A percentile compares a stretch with the other conserved stretches of the same genome.
phyloP scores from a whole-genome alignment of 64 coral and sea anemone genomes.

The Dendronephthya gigantea region DNA sequence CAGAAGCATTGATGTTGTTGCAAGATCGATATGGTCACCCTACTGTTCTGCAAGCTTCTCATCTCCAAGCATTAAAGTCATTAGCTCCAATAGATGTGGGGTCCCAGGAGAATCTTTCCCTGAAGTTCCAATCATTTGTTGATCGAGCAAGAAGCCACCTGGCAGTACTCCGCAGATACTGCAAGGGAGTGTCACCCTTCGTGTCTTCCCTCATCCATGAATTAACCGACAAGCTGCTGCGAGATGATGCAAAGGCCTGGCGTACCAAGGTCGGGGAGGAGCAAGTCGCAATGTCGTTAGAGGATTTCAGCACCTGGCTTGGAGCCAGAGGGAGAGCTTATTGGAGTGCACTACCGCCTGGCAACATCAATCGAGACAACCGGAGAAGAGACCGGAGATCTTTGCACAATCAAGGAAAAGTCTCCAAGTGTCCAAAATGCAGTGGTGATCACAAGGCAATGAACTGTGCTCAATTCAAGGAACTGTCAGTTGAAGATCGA shows the following conservation, averaged over 20 bases:
- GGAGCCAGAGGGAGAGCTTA: not conserved
- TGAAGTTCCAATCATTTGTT: not conserved
- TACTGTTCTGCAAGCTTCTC: not conserved
- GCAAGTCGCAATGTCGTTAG: not conserved
- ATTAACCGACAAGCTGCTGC: not conserved
- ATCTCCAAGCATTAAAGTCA: not conserved
- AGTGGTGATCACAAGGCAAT: not conserved
- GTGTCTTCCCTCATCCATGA: not conserved
- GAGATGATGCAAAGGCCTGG: not conserved
- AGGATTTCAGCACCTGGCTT: not conserved
- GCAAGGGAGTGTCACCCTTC: not conserved
- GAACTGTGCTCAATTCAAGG: not conserved
- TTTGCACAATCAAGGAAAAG: not conserved
- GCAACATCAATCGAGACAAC: not conserved
- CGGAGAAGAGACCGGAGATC: not conserved
- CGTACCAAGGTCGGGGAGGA: not conserved
- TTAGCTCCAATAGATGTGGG: not conserved
- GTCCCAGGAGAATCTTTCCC: not conserved
- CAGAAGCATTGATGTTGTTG: not conserved
- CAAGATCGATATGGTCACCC: constrained; percentile 4
- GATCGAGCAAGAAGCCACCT: not conserved
- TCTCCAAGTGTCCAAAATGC: not conserved
- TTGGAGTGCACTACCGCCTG: not conserved
- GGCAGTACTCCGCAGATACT: not conserved
- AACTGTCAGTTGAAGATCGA: not conserved